These are phyloP conservation scores for Gobio gobio DNA, from an alignment of 2,113 vertebrate species.

Conservation along the genomic window DNA sequence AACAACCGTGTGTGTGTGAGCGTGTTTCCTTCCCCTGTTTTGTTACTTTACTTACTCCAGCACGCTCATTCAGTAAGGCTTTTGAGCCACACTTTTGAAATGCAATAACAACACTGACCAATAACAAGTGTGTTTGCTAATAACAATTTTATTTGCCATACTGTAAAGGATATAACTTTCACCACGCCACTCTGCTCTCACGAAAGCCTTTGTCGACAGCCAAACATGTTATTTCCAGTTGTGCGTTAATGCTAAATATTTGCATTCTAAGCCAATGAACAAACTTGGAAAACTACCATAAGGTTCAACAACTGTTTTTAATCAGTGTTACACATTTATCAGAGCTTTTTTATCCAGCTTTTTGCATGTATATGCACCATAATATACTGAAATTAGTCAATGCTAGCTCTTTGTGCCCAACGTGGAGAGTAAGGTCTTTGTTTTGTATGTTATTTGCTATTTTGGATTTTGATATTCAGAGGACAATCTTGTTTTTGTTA, in stretches of 20 bases:
- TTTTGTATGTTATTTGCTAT: not conserved
- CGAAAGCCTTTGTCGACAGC: slow-evolving; percentile 26
- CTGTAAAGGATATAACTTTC: slow-evolving; percentile 51
- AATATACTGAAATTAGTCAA: not conserved
- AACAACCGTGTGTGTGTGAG: slow-evolving; percentile 66
- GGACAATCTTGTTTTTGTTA: not conserved
- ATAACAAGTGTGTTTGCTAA: slow-evolving; percentile 46
- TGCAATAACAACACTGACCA: slow-evolving; percentile 49
- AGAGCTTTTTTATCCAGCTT: not conserved
- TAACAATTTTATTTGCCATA: slow-evolving; percentile 48
- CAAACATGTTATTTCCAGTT: slow-evolving; percentile 45
- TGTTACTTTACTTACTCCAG: slow-evolving; percentile 26
- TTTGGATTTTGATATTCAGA: not conserved
- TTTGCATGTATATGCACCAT: not conserved
- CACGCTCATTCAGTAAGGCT: slow-evolving; percentile 38
- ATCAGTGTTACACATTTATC: not conserved
- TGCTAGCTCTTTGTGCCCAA: not conserved
- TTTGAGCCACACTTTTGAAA: slow-evolving; percentile 35
- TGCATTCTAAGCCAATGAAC: slow-evolving; percentile 3
- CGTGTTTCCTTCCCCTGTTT: slow-evolving; percentile 55
- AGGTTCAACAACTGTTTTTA: slow-evolving; percentile 9
- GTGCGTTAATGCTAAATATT: slow-evolving; percentile 11
- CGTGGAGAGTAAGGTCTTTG: not conserved
- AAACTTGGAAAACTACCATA: slow-evolving; percentile 2
- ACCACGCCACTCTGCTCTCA: slow-evolving; percentile 23